Evolutionary conservation across 2,888 invertebrate species (phyloP), one percentile per base, ranked within the genome.

Genomic region (Fabriciana adippe): DNA sequence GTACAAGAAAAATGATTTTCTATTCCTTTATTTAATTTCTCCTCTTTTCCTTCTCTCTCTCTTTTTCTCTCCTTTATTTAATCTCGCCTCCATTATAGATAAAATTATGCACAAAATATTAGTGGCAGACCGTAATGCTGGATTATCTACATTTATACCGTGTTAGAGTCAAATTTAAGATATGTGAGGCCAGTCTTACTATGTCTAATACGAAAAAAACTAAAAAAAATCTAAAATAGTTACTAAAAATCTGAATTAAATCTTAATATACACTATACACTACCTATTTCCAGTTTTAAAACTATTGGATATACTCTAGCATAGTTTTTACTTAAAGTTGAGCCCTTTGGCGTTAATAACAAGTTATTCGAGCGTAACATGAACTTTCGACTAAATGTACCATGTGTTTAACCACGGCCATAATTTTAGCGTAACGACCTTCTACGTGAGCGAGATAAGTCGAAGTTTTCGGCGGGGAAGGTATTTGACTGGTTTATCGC

Each of bases 401-500:
- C 91, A 92, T 92, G 90, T 92, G 92, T 90, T 91, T 87, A 89
- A 90, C 90, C 89, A 80, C 85, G 76, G 82, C 88, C 85, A 89
- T 91, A 90, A 90, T 90, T 92, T 84, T 80, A 80, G 78, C 83
- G 84, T 88, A 90, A 91, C 91, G 90, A 89, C 89, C 89, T 78
- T 76, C 88, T 88, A 90, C 90, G 92, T 89, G 91, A 83, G 87
- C 78, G 84, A 91, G 92, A 92, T 92, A 92, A 92, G 87, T 90
- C 83, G 83, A 91, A 90, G 89, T 91, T 92, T 89, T 89, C 85
- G 87, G 81, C 82, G 77, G 79, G 75, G 78, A 83, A 85, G 87
- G 75, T 77, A 86, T 83, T 79, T 78, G 73, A 80, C 77, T 76
- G 82, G 83, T 87, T 90, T 91, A 92, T 91, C 90, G 87, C 85